phyloP scores from a whole-genome alignment of 2,797 vertebrate species.

The Acrocephalus scirpaceus region DNA sequence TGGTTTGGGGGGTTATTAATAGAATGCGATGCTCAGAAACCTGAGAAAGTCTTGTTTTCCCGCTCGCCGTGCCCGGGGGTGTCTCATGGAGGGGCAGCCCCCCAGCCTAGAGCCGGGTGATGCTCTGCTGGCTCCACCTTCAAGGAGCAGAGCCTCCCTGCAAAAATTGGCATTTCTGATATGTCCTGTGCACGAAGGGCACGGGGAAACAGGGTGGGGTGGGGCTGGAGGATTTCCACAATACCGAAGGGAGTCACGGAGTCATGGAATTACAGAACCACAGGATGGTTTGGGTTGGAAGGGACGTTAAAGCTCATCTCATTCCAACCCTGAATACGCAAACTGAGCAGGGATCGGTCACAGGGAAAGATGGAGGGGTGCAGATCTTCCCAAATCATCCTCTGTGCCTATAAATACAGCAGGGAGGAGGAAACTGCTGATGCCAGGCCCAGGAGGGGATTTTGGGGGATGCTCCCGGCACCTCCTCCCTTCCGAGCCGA shows the following conservation, averaged over 20 bases:
- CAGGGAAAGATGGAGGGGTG: fast-evolving
- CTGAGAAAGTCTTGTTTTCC: not conserved
- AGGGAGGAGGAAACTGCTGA: not conserved
- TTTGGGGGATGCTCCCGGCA: not conserved
- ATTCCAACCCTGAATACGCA: fast-evolving
- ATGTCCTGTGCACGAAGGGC: fast-evolving
- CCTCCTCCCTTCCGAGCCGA: fast-evolving
- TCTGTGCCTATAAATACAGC: not conserved
- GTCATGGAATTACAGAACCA: not conserved
- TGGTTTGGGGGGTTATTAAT: fast-evolving
- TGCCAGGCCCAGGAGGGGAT: not conserved
- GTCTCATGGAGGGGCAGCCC: not conserved
- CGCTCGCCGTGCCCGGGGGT: no score
- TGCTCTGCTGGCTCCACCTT: not conserved
- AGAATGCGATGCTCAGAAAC: not conserved
- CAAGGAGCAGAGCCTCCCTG: not conserved
- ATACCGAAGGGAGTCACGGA: fast-evolving
- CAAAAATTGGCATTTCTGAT: not conserved
- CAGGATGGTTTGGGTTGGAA: not conserved
- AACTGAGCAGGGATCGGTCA: fast-evolving
- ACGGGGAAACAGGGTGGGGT: fast-evolving
- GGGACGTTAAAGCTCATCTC: no score
- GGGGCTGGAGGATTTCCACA: not conserved
- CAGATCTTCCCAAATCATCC: not conserved
- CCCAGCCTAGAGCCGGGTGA: not conserved